Percentiles rank a stretch among this genome's conserved stretches.
Evolutionary conservation across 1,140 invertebrate genomes (phyloP).

Genomic region (Arctopsyche grandis): DNA sequence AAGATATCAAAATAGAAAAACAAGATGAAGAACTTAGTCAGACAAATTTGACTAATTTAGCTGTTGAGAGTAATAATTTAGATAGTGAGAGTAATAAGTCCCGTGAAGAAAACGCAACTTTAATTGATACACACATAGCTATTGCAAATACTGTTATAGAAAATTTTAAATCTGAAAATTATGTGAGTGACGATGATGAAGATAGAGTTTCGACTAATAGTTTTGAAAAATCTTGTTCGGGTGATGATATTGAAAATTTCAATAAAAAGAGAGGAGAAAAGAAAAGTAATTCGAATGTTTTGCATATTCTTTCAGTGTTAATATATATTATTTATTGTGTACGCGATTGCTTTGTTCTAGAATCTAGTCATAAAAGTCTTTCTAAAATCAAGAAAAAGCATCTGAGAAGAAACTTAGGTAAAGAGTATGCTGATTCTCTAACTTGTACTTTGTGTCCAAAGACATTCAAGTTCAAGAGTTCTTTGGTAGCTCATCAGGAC

Average conservation of each 20-base stretch:
- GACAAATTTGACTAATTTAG: not conserved
- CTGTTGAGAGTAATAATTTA: not conserved
- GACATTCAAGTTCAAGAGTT: conserved; percentile 47
- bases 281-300: too few species aligned
- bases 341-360: not conserved
- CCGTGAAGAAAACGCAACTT: not conserved
- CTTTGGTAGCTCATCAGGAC: conserved; percentile 48
- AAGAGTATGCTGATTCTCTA: conserved; percentile 32
- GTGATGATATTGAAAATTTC: not conserved
- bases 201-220: not conserved
- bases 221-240: not conserved
- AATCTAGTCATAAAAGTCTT: conserved; percentile 2
- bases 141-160: not conserved
- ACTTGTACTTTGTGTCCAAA: conserved; percentile 46
- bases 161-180: not conserved
- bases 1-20: conserved; percentile 41
- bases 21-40: conserved; percentile 22
- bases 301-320: too few species aligned
- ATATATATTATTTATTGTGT: not conserved
- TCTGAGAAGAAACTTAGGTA: not conserved
- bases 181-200: not conserved
- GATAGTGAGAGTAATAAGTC: not conserved
- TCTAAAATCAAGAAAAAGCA: conserved; percentile 2
- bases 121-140: not conserved
- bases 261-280: not conserved